Base-by-base conservation (phyloP, 30 jellyfish, hydroid and myxozoan genomes). In the Pseudorhiza aurosa region DNA sequence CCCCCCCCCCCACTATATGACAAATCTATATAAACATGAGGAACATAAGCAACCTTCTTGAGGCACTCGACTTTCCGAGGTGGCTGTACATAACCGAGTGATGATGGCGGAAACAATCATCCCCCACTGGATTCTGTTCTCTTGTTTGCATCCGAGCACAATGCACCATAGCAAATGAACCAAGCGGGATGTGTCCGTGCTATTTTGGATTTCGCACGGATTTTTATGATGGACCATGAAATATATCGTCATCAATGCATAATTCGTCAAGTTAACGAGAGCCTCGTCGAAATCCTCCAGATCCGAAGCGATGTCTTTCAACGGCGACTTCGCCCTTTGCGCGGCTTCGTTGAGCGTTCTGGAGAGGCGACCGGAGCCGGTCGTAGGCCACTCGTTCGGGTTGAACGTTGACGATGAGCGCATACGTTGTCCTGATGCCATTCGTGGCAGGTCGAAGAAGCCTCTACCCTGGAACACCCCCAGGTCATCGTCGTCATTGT, bases 291-390 rank as follows among this genome's bases (percentile, higher is more conserved):
- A 63, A 46, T 76, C 88, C 39, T 68, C 89, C 0, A 90, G 59
- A 30, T 83, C 87, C 4, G 94, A 40, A 5, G 84, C 84, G 0
- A 67, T 55, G 40, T 89, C 96, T 33, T 81, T 88, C 56, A 70
- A 35, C 18, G 88, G 88, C 9, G 97, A 90, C 56, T 90, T 90
- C n/a, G 96, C 74, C 27, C 88, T 85, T 51, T 68, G 95, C 44
- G 78, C 68, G 8, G 97, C 90, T 56, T 75, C 90, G 26, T 78
- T 90, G 51, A 90, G 82, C 31, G 89, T 68, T 75, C 97, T 68
- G 0, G 97, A 90, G 19, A 90, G 79, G 18, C 89, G 70, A 5
- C 97, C 85, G 24, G 94, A 46, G n/a, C 82, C 56, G 0, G 88
- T 76, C 11, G 88, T 76, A 26, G 88, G 88, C 88, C 88, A 76